Percentiles rank a stretch among this genome's conserved stretches.
Conservation (phyloP, 2,797 vertebrate genomes). For the Chrosomus eos region DNA sequence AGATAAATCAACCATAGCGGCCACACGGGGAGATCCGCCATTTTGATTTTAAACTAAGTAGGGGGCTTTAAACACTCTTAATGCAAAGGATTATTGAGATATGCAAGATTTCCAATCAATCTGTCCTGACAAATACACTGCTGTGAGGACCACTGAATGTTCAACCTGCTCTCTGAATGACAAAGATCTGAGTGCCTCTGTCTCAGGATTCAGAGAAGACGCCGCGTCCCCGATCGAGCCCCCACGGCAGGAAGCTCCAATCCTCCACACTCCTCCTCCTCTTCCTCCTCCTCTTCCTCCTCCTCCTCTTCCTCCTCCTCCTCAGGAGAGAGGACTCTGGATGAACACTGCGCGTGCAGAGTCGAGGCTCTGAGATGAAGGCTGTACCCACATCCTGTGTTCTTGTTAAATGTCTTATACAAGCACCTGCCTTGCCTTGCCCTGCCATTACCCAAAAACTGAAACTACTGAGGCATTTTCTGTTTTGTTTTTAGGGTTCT, state of each 20-base stretch:
- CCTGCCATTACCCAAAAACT: constrained; percentile 6
- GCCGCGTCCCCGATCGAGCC: constrained; percentile 48
- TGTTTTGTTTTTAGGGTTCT: constrained; percentile 10
- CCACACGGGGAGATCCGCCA: constrained; percentile 5
- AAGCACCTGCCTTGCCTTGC: constrained; percentile 21
- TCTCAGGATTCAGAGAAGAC: constrained; percentile 52
- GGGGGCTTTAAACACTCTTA: background rate
- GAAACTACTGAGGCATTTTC: constrained; percentile 6
- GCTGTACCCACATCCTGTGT: constrained; percentile 75
- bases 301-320: constrained; percentile 52
- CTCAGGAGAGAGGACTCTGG: constrained; percentile 63
- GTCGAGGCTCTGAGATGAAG: constrained; percentile 66
- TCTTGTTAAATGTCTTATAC: constrained; percentile 4
- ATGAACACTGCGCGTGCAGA: constrained; percentile 64
- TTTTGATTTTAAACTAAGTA: constrained; percentile 6
- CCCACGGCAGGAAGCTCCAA: constrained; percentile 68
- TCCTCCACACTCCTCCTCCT: constrained; percentile 24
- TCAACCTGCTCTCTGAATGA: constrained; percentile 1
- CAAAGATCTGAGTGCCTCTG: background rate
- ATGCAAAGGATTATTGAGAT: background rate
- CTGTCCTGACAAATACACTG: background rate
- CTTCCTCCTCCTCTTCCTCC: constrained; percentile 22
- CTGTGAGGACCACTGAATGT: background rate
- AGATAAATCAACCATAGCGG: constrained; percentile 46
- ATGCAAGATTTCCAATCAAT: background rate